Base-by-base conservation (phyloP, 2,113 vertebrate genomes). In the Dromiciops gliroides region DNA sequence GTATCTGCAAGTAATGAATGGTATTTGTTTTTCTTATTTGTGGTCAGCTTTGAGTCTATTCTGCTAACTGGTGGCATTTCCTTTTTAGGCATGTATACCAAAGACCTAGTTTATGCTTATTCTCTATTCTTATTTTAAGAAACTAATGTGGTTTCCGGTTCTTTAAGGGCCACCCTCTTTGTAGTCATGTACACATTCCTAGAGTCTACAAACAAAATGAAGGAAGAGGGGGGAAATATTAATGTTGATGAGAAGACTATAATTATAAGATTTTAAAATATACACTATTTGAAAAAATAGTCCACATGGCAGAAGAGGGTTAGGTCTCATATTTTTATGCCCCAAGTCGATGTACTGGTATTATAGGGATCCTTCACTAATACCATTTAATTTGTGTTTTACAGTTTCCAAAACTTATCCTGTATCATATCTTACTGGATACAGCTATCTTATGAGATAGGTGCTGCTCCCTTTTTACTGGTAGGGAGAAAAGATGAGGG, bases 121-220 rank as follows among this genome's bases (percentile, higher is more conserved):
- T 96, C 52, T 0, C 50, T 60, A 26, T 92, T 97, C 94, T 98
- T 98, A 98, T 97, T 98, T 98, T 97, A 98, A 97, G 92, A 97
- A 97, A 97, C 93, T 1, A 95, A 88, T 93, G 97, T 93, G 95
- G 93, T 95, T 98, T 97, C 60, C 96, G 96, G 95, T 91, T 95
- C 96, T 94, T 94, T 98, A 97, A 97, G 95, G 96, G 56, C 8
- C 95, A n/a, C n/a, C 93, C 98, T 89, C 56, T 22, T 88, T 96
- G 50, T 52, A 98, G 93, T 95, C 96, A 97, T 90, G 91, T 92
- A 91, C 88, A 96, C 91, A 91, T 95, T 26, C 31, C 48, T 26
- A 93, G 23, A 93, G 60, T 19, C 94, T 75, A 91, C 52, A 51
- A 93, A 90, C 51, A 96, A 95, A 89, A 60, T n/a, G 51, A 4